Conservation (phyloP, 1,140 invertebrate species). For the Fopius arisanus region DNA sequence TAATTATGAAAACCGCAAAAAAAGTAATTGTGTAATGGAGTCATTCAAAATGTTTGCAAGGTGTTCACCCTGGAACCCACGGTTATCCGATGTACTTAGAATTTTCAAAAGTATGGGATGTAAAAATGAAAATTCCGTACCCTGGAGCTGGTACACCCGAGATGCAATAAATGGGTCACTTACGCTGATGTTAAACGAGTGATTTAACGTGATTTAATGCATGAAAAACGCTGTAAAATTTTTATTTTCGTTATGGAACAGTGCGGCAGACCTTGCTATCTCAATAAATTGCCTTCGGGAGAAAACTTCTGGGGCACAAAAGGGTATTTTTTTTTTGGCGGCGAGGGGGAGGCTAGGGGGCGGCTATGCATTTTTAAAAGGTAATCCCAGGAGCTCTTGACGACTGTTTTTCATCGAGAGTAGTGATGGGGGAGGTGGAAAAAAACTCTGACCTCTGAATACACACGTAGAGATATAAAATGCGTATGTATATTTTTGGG, state of each 20-base stretch:
- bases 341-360: no score
- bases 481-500: constrained; percentile 52
- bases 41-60: no score
- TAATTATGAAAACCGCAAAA: not conserved
- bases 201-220: not conserved
- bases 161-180: constrained; percentile 3
- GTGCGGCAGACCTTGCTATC: not conserved
- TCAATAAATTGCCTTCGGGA: constrained; percentile 3
- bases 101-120: not conserved
- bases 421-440: not conserved
- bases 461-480: constrained; percentile 51
- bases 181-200: not conserved
- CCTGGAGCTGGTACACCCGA: not conserved
- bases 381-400: constrained; percentile 59
- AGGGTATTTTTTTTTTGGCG: constrained; percentile 17
- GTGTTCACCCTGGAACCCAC: no score
- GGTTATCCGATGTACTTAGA: not conserved
- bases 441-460: constrained; percentile 18
- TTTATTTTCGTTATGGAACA: not conserved
- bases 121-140: not conserved
- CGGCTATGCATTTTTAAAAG: constrained; percentile 41
- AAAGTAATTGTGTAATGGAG: no score
- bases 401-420: constrained; percentile 62
- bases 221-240: not conserved
- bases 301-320: constrained; percentile 1